Evolutionary conservation across 2,888 invertebrate genomes (phyloP), one percentile per base, ranked within the genome.

Genomic region (Galeruca laticollis): DNA sequence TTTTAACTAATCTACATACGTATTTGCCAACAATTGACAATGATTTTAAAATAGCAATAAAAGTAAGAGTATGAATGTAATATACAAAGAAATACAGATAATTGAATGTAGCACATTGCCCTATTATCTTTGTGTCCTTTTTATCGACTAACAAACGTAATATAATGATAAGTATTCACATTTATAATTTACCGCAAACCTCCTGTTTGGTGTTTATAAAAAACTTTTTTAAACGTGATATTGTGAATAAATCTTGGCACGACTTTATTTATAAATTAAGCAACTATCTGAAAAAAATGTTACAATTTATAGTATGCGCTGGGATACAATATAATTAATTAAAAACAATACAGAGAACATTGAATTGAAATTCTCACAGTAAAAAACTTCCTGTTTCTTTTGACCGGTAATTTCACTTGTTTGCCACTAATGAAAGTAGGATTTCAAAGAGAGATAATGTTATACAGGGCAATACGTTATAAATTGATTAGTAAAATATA

Each of bases 1-100:
- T 60, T 35, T 60, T 60, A 37, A 20, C 21, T 13, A 43, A 60
- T 43, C 37, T 60, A 15, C 43, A 60, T 43, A 60, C 9, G 5
- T 43, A 35, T 59, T 59, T 11, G 21, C 60, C 60, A 60, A 60
- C 43, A 8, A 43, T 43, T 60, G 13, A 1, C 31, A 3, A 26
- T 60, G 13, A 51, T 21, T 20, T 51, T 20, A 18, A 51, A 51
- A 15, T 15, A 51, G 13, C 21, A 51, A 21, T 21, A 51, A 51
- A 51, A 51, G n/a, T 40, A 40, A 40, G n/a, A n/a, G 13, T 40
- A 40, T n/a, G 5, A 4, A 40, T 13, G 37, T 3, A 37, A 13
- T 11, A 37, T 37, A 37, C 37, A 4, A n/a, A 6, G 1, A 40
- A 40, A 6, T 13, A n/a, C n/a, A 40, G 13, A 40, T n/a, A 40